Conservation (phyloP, 2,888 invertebrate genomes). For the Timandra comae region DNA sequence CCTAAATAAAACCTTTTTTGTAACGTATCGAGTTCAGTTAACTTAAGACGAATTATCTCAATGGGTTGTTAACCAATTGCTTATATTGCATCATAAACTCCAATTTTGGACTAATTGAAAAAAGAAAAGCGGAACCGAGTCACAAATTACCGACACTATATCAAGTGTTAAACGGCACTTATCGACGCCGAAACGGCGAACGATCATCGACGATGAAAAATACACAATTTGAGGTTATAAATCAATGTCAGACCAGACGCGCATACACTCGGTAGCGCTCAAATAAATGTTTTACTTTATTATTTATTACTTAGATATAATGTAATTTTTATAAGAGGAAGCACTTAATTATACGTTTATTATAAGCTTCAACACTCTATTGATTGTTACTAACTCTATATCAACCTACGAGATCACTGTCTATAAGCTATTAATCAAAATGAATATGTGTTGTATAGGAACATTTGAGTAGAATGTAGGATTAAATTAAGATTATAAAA, state of each 20-base stretch:
- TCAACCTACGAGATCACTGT: conserved; percentile 6
- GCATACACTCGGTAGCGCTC: conserved; percentile 47
- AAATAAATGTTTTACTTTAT: conserved; percentile 52
- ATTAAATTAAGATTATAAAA: too few relatives aligned
- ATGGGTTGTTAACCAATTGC: conserved; percentile 40
- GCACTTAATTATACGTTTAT: conserved; percentile 46
- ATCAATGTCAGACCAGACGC: conserved; percentile 52
- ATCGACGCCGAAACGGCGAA: conserved; percentile 67
- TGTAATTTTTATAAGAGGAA: conserved; percentile 50
- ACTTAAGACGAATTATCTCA: too few relatives aligned
- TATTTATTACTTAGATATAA: conserved; percentile 56
- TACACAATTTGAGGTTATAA: conserved; percentile 73
- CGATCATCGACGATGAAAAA: conserved; percentile 67
- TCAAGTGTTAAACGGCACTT: conserved; percentile 76
- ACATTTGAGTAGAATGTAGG: too few relatives aligned
- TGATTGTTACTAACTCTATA: conserved; percentile 18
- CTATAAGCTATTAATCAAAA: conserved; percentile 5
- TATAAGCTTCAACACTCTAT: conserved; percentile 26
- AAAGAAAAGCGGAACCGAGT: conserved; percentile 59
- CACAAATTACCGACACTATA: conserved; percentile 75
- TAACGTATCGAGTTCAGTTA: too few relatives aligned
- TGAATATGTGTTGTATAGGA: too few relatives aligned
- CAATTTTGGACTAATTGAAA: conserved; percentile 72
- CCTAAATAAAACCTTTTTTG: too few relatives aligned
- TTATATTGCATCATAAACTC: conserved; percentile 56